These are phyloP conservation scores for Pseudomyrmex flavicornis DNA, from an alignment of 1,140 invertebrate species.

Conservation along the genomic window DNA sequence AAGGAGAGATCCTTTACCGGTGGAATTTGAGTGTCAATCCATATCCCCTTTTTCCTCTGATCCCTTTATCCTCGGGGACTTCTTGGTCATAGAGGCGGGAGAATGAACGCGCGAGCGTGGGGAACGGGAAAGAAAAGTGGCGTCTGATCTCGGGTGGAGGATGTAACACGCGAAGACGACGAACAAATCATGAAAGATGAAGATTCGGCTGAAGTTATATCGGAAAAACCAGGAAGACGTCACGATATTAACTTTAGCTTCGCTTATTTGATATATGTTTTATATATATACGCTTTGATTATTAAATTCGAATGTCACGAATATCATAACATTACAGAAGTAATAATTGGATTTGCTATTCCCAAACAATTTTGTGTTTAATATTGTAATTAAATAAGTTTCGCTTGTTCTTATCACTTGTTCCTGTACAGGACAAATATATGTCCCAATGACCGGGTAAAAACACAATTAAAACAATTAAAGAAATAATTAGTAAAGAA, in stretches of 20 bases:
- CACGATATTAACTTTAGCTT: slow-evolving; percentile 39
- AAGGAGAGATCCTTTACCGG: slow-evolving; percentile 67
- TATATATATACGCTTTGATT: background rate
- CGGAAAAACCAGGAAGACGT: slow-evolving; percentile 10
- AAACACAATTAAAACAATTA: no score
- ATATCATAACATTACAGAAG: no score
- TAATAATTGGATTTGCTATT: no score
- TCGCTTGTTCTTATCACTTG: background rate
- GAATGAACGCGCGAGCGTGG: slow-evolving; percentile 3
- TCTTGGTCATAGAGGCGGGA: slow-evolving; percentile 63
- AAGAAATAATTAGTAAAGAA: no score
- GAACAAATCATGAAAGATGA: slow-evolving; percentile 30
- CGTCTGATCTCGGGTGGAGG: slow-evolving; percentile 46
- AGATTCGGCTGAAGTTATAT: slow-evolving; percentile 19
- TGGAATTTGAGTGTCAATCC: slow-evolving; percentile 72
- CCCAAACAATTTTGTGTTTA: no score
- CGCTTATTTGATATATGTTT: background rate
- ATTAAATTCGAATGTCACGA: no score
- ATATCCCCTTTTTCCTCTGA: slow-evolving; percentile 68
- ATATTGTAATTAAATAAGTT: background rate
- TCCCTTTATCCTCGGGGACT: slow-evolving; percentile 72
- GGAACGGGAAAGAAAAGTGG: slow-evolving; percentile 59
- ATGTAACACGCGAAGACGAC: slow-evolving; percentile 42
- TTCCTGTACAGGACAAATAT: background rate
- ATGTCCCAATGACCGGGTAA: no score